Base-by-base conservation (phyloP, 2,113 vertebrate species). In the Grammomys surdaster region DNA sequence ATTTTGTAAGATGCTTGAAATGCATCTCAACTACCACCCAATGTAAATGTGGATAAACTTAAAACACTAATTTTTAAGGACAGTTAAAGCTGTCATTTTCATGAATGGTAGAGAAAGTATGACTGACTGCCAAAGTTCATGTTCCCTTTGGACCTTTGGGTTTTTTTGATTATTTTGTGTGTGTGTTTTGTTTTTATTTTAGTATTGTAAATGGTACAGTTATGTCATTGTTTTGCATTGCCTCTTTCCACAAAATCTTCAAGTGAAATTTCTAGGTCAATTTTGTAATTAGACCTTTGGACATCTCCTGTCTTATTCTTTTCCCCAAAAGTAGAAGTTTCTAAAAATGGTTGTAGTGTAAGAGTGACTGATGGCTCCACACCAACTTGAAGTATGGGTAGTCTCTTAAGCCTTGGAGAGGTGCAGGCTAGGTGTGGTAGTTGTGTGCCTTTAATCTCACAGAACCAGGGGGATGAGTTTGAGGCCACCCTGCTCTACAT, bases 161-260 rank as follows among this genome's bases (percentile, higher is more conserved):
- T 9, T 11, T 54, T 8, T 72, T n/a, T 2, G 70, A 40, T 40
- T 40, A 2, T 73, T 69, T 69, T 69, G 65, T 67, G 40, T 40
- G 40, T 67, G 67, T 16, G 72, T 73, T 73, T 69, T 43, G 5
- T 88, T 88, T 88, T 54, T 73, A 24, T 76, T 60, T 51, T 86
- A 85, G 33, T 92, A 28, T 54, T 91, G 26, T 89, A 73, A 93
- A n/a, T 60, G 72, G 13, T 84, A 40, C 7, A 88, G 77, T 48
- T 70, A 4, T 65, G 51, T 36, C 43, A 48, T 63, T 82, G 40
- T 93, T 93, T 94, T 89, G 73, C 36, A 73, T 43, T 93, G 51
- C 73, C 60, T 93, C 54, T 96, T 89, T 92, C 69, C 73, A 3
- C 95, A 77, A 72, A 67, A 51, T 90, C 67, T 90, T 94, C 12